Evolutionary conservation across 2,888 invertebrate genomes (phyloP).

Genomic region (Heliconius erato): DNA sequence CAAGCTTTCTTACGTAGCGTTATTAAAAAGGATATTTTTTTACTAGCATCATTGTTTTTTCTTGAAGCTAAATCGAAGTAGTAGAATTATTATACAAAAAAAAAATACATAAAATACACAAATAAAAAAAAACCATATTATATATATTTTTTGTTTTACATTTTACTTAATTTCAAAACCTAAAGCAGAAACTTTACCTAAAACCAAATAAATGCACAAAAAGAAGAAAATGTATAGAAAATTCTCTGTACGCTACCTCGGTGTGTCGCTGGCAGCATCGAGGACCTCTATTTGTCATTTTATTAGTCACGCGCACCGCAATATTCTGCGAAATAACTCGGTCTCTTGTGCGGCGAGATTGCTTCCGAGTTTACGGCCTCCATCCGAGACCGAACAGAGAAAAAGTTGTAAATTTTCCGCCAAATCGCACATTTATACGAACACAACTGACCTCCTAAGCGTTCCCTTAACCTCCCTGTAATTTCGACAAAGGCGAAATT

Average conservation of each 20-base stretch:
- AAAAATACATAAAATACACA: too few relatives aligned
- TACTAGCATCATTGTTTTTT: too few relatives aligned
- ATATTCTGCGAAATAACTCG: slow-evolving; percentile 82
- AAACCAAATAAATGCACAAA: not conserved
- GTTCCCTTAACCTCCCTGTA: slow-evolving; percentile 64
- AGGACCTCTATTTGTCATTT: slow-evolving; percentile 82
- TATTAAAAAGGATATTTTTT: too few relatives aligned
- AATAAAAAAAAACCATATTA: too few relatives aligned
- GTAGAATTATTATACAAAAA: too few relatives aligned
- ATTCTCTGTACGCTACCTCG: slow-evolving; percentile 60
- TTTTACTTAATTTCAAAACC: not conserved
- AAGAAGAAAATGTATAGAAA: slow-evolving; percentile 26
- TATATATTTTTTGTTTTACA: too few relatives aligned
- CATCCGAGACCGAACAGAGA: slow-evolving; percentile 70
- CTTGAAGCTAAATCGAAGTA: too few relatives aligned
- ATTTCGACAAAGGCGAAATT: slow-evolving; percentile 68
- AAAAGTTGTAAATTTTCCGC: slow-evolving; percentile 83
- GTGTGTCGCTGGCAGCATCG: slow-evolving; percentile 60
- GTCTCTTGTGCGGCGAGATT: slow-evolving; percentile 74
- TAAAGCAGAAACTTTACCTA: not conserved
- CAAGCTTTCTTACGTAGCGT: too few relatives aligned
- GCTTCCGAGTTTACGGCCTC: slow-evolving; percentile 81
- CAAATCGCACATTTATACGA: slow-evolving; percentile 82
- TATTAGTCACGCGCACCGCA: slow-evolving; percentile 80
- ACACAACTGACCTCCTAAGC: slow-evolving; percentile 72